Conservation (phyloP, 2,113 vertebrate genomes). For the Ochotona princeps region DNA sequence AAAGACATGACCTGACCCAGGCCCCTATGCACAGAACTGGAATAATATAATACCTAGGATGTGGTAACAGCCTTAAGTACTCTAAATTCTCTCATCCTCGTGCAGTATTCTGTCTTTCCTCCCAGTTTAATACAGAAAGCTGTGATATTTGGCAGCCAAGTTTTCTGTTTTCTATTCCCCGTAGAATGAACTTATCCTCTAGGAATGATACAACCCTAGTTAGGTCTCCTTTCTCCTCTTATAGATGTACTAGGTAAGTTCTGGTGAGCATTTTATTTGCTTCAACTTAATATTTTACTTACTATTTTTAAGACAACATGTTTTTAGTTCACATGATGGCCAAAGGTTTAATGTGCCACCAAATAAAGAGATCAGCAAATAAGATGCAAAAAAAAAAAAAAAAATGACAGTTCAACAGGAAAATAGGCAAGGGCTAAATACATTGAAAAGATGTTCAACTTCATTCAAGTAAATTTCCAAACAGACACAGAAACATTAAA, state of each 20-base stretch:
- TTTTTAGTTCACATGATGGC: too few species aligned
- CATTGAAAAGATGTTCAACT: too few species aligned
- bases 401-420: too few species aligned
- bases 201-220: neutral
- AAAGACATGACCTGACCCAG: neutral
- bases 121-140: neutral
- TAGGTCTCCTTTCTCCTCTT: neutral
- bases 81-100: neutral
- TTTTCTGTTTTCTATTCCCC: slow-evolving; percentile 16
- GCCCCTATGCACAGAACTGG: neutral
- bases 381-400: too few species aligned
- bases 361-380: too few species aligned
- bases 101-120: neutral
- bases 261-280: neutral
- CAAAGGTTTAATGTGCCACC: too few species aligned
- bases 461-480: too few species aligned
- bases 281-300: too few species aligned
- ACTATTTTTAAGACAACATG: too few species aligned
- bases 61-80: neutral
- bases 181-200: neutral
- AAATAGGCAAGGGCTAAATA: too few species aligned
- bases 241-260: neutral
- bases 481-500: too few species aligned
- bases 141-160: neutral
- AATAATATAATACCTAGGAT: neutral